Percentiles rank a stretch among this genome's conserved stretches.
Conservation (phyloP, 2,113 vertebrate genomes). For the Corvus cornix region DNA sequence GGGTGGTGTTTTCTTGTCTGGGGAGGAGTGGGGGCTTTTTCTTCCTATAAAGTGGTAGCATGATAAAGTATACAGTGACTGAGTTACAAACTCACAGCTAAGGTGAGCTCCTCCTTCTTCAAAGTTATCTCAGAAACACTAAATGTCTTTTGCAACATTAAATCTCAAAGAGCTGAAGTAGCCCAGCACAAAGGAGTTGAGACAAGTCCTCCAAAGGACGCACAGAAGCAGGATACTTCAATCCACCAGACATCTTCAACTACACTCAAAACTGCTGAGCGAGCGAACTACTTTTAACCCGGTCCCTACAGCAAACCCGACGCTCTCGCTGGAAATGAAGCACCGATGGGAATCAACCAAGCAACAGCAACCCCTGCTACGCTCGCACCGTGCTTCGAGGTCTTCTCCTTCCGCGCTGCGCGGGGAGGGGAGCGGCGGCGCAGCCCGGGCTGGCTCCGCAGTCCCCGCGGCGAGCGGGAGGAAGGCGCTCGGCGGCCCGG, state of each 20-base stretch:
- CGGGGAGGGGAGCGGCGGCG: neutral
- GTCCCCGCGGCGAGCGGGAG: neutral
- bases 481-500: neutral
- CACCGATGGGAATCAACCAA: accelerated
- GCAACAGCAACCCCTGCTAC: neutral
- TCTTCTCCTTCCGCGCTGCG: neutral
- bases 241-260: neutral
- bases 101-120: neutral
- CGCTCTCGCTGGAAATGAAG: no score
- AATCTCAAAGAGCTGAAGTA: neutral
- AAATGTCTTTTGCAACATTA: accelerated
- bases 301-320: accelerated
- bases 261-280: neutral
- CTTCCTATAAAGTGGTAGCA: neutral
- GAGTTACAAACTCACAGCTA: neutral
- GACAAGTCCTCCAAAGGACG: neutral
- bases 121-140: neutral
- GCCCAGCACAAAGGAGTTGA: neutral
- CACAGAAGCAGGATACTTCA: neutral
- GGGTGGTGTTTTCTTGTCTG: neutral
- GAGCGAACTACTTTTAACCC: neutral
- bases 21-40: neutral
- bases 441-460: neutral
- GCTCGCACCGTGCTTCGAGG: accelerated
- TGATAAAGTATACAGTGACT: accelerated